Evolutionary conservation across 2,797 vertebrate species (phyloP).

Genomic region (Threskiornis aethiopicus): DNA sequence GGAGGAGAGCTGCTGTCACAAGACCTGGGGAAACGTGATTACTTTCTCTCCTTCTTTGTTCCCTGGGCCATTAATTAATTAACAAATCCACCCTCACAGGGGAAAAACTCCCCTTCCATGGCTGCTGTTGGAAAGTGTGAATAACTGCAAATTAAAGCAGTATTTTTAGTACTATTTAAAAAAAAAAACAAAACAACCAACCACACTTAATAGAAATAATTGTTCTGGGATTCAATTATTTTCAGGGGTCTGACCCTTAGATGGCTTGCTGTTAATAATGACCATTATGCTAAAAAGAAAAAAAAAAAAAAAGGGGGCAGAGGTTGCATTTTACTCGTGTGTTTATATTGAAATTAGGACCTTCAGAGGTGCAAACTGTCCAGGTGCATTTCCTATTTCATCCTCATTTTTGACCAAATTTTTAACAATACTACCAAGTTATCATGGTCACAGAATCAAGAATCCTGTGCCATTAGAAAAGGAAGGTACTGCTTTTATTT

Average conservation of each 20-base stretch:
- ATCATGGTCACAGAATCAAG: not conserved
- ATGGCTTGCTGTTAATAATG: not conserved
- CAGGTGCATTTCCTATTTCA: not conserved
- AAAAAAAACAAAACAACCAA: not conserved
- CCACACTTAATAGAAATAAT: not conserved
- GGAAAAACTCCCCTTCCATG: not conserved
- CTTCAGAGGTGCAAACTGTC: not conserved
- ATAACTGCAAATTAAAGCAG: not conserved
- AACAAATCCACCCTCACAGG: not conserved
- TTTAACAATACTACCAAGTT: not conserved
- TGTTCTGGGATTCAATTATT: not conserved
- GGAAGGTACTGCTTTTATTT: not conserved
- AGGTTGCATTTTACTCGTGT: not conserved
- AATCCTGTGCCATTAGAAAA: accelerated
- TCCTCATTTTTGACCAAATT: not conserved
- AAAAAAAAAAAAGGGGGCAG: not conserved
- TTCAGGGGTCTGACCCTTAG: not conserved
- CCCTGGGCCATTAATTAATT: not conserved
- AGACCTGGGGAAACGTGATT: not conserved
- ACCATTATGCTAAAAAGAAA: not conserved
- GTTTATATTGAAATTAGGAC: not conserved
- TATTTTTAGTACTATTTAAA: not conserved
- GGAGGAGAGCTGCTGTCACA: not conserved
- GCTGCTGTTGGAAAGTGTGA: not conserved
- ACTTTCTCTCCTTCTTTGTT: slow-evolving; percentile 27